Evolutionary conservation across 2,113 vertebrate species (phyloP), one percentile per base, ranked within the genome.

Genomic region (Paramisgurnus dabryanus): DNA sequence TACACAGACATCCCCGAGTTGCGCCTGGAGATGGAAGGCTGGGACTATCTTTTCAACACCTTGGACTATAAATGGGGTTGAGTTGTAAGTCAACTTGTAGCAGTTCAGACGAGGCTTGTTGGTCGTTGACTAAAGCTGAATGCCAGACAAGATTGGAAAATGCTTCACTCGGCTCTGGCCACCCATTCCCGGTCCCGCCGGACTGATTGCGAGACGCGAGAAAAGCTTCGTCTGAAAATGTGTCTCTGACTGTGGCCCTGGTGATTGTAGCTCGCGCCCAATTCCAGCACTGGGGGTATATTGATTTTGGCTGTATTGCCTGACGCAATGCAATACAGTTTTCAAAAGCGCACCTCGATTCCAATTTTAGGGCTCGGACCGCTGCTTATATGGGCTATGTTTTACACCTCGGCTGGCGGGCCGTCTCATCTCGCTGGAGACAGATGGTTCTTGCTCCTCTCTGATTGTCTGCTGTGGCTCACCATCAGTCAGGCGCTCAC

Each of bases 301-400:
- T 88, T 85, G 87, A 88, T 88, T 88, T 86, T 83, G 57, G 80
- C 53, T 65, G 70, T 80, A 84, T 75, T 85, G 82, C 81, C 79
- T 85, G 82, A 83, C 83, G 83, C 77, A 72, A 69, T 72, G 82
- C 84, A 88, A 85, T 86, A 86, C 85, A 85, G 86, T 86, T 87
- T 86, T 85, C 88, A 86, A 87, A 80, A 75, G 79, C 67, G 84
- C 76, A 58, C 78, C 87, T 82, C 77, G 68, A 84, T 87, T 86
- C 86, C 85, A 87, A 88, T 89, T 88, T 88, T 85, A 78, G 79
- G 82, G 45, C 72, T 79, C 53, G 85, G 88, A 86, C 80, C 84
- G 85, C 64, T 83, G 77, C 80, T 87, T 88, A 86, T 85, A 86
- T 80, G 68, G 82, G 79, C 81, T 86, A 69, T 87, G 85, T 87